Percentiles rank a stretch among this genome's conserved stretches.
Conservation (phyloP, 2,888 invertebrate species). For the Heteropelma amictum region DNA sequence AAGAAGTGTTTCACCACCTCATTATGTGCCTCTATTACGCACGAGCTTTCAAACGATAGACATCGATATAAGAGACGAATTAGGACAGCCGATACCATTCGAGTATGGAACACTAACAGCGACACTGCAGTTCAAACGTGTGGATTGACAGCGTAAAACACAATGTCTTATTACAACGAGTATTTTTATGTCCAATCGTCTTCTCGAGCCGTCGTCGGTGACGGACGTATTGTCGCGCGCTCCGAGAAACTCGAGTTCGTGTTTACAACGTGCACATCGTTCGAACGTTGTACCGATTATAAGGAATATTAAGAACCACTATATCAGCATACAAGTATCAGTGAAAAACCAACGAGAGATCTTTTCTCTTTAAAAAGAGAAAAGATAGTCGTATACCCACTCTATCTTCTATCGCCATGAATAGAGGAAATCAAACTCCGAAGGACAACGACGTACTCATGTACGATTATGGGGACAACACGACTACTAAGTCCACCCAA, state of each 20-base stretch:
- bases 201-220: conserved; percentile 4
- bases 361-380: conserved; percentile 1
- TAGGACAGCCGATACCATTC: too few species aligned
- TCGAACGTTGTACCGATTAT: background rate
- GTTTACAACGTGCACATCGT: conserved; percentile 4
- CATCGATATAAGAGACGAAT: too few species aligned
- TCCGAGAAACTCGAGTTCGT: conserved; percentile 3
- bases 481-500: too few species aligned
- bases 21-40: too few species aligned
- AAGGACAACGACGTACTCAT: background rate
- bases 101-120: too few species aligned
- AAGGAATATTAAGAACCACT: background rate
- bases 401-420: conserved; percentile 1
- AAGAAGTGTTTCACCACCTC: too few species aligned
- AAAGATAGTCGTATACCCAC: background rate
- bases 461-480: background rate
- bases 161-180: too few species aligned
- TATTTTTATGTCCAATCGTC: too few species aligned
- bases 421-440: background rate
- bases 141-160: too few species aligned
- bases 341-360: background rate
- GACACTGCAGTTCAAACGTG: too few species aligned
- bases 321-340: background rate
- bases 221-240: conserved; percentile 2
- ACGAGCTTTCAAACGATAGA: too few species aligned